A percentile compares a stretch with the other conserved stretches of the same genome.
Evolutionary conservation across 2,888 invertebrate species (phyloP).

Genomic region (Drosophila acutilabella): DNA sequence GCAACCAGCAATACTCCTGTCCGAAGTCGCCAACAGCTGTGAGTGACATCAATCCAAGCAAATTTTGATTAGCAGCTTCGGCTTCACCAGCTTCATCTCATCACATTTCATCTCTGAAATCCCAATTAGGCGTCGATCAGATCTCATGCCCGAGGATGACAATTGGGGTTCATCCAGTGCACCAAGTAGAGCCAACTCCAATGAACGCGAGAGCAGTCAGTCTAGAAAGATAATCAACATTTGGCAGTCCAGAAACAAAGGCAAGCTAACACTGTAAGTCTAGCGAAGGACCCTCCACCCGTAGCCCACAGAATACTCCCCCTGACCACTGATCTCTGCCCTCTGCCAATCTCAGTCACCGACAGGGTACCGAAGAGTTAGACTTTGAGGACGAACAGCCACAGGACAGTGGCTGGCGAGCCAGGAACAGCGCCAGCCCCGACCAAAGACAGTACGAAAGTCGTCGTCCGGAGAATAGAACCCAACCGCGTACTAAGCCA

Average conservation of each 20-base stretch:
- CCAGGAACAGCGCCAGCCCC: slow-evolving; percentile 60
- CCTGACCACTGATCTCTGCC: slow-evolving; percentile 6
- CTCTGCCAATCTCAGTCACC: slow-evolving; percentile 56
- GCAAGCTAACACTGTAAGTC: slow-evolving; percentile 71
- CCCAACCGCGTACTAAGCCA: slow-evolving; percentile 62
- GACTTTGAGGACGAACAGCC: slow-evolving; percentile 68
- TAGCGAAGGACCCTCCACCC: slow-evolving; percentile 11
- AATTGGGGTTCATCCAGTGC: slow-evolving; percentile 81
- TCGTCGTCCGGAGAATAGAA: slow-evolving; percentile 49
- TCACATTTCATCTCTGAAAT: slow-evolving; percentile 40
- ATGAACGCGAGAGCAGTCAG: slow-evolving; percentile 79
- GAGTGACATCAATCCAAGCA: slow-evolving; percentile 48
- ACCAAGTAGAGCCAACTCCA: slow-evolving; percentile 79
- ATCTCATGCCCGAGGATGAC: slow-evolving; percentile 66
- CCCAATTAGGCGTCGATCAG: slow-evolving; percentile 69
- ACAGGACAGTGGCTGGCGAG: slow-evolving; percentile 63
- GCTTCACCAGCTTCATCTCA: slow-evolving; percentile 37
- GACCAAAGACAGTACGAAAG: slow-evolving; percentile 47
- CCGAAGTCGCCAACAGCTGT: slow-evolving; percentile 78
- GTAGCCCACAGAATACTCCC: background rate
- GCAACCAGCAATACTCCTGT: slow-evolving; percentile 65
- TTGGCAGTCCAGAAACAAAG: slow-evolving; percentile 68
- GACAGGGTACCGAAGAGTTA: slow-evolving; percentile 79
- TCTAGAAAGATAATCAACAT: slow-evolving; percentile 65
- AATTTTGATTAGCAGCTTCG: slow-evolving; percentile 7